Evolutionary conservation across 2,888 invertebrate genomes (phyloP).

Genomic region (Drosophila bunnanda): DNA sequence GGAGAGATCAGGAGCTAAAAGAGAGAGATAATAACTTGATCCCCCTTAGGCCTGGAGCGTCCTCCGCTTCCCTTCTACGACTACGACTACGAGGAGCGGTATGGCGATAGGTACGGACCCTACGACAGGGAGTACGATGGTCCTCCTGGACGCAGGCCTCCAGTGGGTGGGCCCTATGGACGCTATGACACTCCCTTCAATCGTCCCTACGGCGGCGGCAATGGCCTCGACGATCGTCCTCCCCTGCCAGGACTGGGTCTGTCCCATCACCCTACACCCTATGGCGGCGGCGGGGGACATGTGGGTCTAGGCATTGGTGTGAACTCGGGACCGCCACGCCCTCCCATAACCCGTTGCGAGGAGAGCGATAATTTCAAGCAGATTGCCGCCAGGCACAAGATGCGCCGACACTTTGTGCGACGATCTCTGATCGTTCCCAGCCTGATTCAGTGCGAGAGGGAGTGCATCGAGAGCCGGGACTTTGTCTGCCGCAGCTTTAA

Average conservation of each 20-base stretch:
- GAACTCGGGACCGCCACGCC: constrained; percentile 84
- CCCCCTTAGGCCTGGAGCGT: constrained; percentile 79
- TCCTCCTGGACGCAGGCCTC: constrained; percentile 75
- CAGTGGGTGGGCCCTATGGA: constrained; percentile 73
- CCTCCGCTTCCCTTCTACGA: constrained; percentile 83
- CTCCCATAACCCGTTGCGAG: constrained; percentile 88
- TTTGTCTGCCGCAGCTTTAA: constrained; percentile 95
- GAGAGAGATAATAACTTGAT: constrained; percentile 10
- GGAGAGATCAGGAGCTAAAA: background rate
- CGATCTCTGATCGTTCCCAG: constrained; percentile 90
- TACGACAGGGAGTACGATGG: constrained; percentile 83
- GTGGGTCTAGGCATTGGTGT: constrained; percentile 78
- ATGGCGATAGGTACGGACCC: constrained; percentile 75
- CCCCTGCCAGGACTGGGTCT: constrained; percentile 69
- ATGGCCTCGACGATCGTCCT: constrained; percentile 74
- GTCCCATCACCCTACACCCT: constrained; percentile 69
- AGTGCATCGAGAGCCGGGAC: constrained; percentile 92
- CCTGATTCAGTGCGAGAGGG: constrained; percentile 92
- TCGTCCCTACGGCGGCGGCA: constrained; percentile 75
- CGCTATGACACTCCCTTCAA: constrained; percentile 83
- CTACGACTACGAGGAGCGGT: constrained; percentile 83
- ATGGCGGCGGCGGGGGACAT: constrained; percentile 52
- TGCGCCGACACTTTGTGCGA: constrained; percentile 91
- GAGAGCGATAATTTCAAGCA: constrained; percentile 93
- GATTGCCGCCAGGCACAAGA: constrained; percentile 91